A percentile compares a stretch with the other conserved stretches of the same genome.
Evolutionary conservation across 1,140 invertebrate genomes (phyloP).

Genomic region (Atta colombica): DNA sequence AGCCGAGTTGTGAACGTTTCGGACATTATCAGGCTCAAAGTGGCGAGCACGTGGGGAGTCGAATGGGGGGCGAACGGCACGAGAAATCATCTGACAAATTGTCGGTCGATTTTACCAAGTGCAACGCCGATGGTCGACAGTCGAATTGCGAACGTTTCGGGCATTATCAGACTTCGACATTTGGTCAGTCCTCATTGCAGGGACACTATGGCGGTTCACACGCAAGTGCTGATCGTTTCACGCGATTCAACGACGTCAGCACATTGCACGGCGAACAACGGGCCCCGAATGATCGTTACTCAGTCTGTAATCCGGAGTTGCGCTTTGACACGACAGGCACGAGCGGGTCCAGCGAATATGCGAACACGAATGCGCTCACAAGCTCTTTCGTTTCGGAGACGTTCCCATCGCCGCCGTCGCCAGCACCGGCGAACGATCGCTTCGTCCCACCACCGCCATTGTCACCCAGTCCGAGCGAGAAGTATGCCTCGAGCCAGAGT

Average conservation of each 20-base stretch:
- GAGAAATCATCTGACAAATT: constrained; percentile 75
- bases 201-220: constrained; percentile 55
- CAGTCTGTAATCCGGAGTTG: constrained; percentile 55
- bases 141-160: constrained; percentile 73
- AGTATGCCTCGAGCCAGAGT: constrained; percentile 84
- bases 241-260: constrained; percentile 73
- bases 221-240: constrained; percentile 70
- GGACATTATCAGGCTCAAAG: constrained; percentile 69
- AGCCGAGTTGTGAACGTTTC: constrained; percentile 74
- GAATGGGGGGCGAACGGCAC: constrained; percentile 58
- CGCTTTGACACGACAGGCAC: constrained; percentile 59
- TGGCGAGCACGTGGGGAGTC: constrained; percentile 53
- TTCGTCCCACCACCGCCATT: constrained; percentile 85
- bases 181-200: constrained; percentile 71
- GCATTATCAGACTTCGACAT: constrained; percentile 70
- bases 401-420: constrained; percentile 85
- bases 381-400: constrained; percentile 82
- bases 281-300: constrained; percentile 29
- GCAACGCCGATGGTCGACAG: constrained; percentile 63
- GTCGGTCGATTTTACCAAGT: constrained; percentile 65
- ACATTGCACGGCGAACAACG: constrained; percentile 71
- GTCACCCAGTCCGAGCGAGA: constrained; percentile 83
- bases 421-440: constrained; percentile 83
- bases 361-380: constrained; percentile 71
- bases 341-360: constrained; percentile 70